A percentile compares a stretch with the other conserved stretches of the same genome.
phyloP scores from a whole-genome alignment of 2,888 invertebrate species.

The Napeogenes sylphis region DNA sequence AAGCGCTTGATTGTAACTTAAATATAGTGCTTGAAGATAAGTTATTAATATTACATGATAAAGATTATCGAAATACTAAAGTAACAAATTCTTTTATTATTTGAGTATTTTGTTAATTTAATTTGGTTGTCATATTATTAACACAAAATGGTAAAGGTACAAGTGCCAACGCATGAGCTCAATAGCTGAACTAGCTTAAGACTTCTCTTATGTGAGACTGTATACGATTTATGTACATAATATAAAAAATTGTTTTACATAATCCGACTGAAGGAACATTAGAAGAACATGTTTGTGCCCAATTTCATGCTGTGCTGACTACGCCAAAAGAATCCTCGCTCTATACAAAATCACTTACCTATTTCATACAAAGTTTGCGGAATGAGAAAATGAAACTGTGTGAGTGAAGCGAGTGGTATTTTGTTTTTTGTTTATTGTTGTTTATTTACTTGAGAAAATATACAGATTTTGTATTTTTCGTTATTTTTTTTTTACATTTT shows the following conservation, averaged over 20 bases:
- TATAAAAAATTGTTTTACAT: slow-evolving; percentile 21
- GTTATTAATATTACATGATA: too few relatives aligned
- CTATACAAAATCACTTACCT: slow-evolving; percentile 28
- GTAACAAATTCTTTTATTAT: too few relatives aligned
- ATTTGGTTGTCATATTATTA: too few relatives aligned
- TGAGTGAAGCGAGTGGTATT: neutral
- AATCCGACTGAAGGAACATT: slow-evolving; percentile 29
- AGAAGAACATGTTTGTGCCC: slow-evolving; percentile 58
- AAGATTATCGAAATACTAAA: too few relatives aligned
- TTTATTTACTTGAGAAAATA: neutral
- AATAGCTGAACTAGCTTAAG: too few relatives aligned
- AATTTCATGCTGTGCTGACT: slow-evolving; percentile 63
- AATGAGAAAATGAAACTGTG: slow-evolving; percentile 20
- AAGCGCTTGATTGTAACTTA: too few relatives aligned
- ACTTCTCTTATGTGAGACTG: neutral
- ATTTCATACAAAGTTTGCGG: slow-evolving; percentile 20
- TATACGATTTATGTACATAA: neutral
- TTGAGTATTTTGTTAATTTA: too few relatives aligned
- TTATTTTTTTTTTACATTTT: too few relatives aligned
- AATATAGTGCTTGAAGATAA: too few relatives aligned
- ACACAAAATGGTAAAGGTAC: too few relatives aligned
- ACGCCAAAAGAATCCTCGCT: slow-evolving; percentile 33
- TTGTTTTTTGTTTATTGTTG: neutral
- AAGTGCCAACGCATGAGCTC: too few relatives aligned
- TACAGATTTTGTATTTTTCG: too few relatives aligned